Percentiles rank a stretch among this genome's conserved stretches.
Evolutionary conservation across 2,113 vertebrate species (phyloP).

Genomic region (Corynorhinus townsendii): DNA sequence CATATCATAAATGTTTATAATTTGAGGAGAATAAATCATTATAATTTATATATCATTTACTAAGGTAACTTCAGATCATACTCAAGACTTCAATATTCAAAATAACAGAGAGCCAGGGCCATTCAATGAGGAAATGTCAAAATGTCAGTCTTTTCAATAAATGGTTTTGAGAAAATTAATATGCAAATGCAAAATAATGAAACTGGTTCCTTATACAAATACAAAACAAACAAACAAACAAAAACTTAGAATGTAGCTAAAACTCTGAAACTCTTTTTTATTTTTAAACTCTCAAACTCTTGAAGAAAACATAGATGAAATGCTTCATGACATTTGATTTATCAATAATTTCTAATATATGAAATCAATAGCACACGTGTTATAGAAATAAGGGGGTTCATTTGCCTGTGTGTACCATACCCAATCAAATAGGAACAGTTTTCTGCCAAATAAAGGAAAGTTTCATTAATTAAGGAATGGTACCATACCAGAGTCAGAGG

Average conservation of each 20-base stretch:
- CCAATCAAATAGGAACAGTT: neutral
- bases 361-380: neutral
- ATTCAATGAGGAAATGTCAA: neutral
- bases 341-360: neutral
- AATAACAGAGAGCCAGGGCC: neutral
- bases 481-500: neutral
- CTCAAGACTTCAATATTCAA: neutral
- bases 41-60: neutral
- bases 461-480: neutral
- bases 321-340: neutral
- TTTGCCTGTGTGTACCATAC: neutral
- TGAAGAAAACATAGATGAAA: neutral
- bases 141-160: neutral
- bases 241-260: neutral
- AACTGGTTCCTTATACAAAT: neutral
- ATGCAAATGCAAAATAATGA: neutral
- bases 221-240: neutral
- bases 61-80: neutral
- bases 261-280: neutral
- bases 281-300: neutral
- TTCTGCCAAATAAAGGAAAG: neutral
- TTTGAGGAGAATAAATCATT: neutral
- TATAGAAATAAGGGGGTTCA: neutral
- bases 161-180: neutral
- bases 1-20: neutral